phyloP scores from a whole-genome alignment of 1,140 invertebrate species.

The Sinella curviseta region DNA sequence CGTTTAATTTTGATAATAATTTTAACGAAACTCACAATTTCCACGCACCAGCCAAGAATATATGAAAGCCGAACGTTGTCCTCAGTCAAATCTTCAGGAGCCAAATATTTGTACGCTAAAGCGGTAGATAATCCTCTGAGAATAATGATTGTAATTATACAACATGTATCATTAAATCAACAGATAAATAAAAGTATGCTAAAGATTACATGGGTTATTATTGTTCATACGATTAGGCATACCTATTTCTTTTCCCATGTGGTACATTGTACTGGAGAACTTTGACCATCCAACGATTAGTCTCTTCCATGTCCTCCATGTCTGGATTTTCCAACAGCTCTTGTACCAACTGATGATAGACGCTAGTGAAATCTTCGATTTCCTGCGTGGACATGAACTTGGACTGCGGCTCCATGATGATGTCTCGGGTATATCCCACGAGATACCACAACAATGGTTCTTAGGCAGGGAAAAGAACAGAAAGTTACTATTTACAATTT shows the following conservation, averaged over 20 bases:
- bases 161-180: too few species aligned
- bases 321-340: slow-evolving; percentile 68
- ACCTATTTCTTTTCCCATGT: slow-evolving; percentile 69
- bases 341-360: slow-evolving; percentile 80
- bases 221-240: too few species aligned
- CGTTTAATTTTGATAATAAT: slow-evolving; percentile 26
- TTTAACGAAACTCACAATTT: slow-evolving; percentile 85
- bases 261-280: slow-evolving; percentile 80
- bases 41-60: slow-evolving; percentile 90
- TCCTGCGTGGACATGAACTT: slow-evolving; percentile 66
- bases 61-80: slow-evolving; percentile 78
- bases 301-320: slow-evolving; percentile 48
- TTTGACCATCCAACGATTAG: slow-evolving; percentile 54
- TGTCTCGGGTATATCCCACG: too few species aligned
- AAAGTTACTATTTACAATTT: too few species aligned
- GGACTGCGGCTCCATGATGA: slow-evolving; percentile 30
- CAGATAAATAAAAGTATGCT: too few species aligned
- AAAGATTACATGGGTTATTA: too few species aligned
- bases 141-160: too few species aligned
- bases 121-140: slow-evolving; percentile 80
- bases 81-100: slow-evolving; percentile 61
- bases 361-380: slow-evolving; percentile 78
- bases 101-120: slow-evolving; percentile 74
- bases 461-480: too few species aligned
- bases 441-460: too few species aligned